Conservation (phyloP, 2,888 invertebrate genomes). For the Tuta absoluta region DNA sequence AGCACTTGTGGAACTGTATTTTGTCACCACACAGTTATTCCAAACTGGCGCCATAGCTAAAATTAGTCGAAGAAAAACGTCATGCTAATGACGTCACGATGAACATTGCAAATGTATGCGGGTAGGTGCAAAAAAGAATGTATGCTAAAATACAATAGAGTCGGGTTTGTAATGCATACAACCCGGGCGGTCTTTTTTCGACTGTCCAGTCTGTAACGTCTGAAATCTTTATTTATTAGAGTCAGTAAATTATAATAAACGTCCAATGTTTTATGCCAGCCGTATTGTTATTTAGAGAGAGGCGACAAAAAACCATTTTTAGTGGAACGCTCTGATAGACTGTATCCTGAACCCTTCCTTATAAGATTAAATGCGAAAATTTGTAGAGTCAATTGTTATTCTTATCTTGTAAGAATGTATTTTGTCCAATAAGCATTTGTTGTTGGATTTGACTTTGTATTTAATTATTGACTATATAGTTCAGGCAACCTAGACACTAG, state of each 20-base stretch:
- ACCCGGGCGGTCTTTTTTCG: constrained; percentile 79
- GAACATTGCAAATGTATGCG: constrained; percentile 71
- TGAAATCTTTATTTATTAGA: constrained; percentile 81
- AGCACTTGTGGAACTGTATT: too few relatives aligned
- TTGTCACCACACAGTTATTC: too few relatives aligned
- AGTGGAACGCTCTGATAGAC: constrained; percentile 15
- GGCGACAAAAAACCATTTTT: constrained; percentile 49
- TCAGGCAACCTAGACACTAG: too few relatives aligned
- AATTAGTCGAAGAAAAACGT: constrained; percentile 37
- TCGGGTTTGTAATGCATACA: constrained; percentile 70
- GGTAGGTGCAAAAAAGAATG: constrained; percentile 77
- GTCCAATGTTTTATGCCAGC: constrained; percentile 63
- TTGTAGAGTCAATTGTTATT: background rate
- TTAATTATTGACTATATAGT: too few relatives aligned
- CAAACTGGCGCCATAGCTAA: background rate
- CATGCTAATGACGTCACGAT: constrained; percentile 46
- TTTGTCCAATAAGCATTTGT: background rate
- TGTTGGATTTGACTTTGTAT: too few relatives aligned
- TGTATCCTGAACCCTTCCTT: constrained; percentile 18
- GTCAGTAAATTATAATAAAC: constrained; percentile 75
- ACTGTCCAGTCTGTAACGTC: constrained; percentile 54
- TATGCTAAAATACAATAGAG: constrained; percentile 76
- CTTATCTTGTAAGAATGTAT: constrained; percentile 7
- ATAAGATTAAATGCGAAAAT: constrained; percentile 18
- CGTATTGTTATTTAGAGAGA: constrained; percentile 60